Evolutionary conservation across 2,797 vertebrate genomes (phyloP).

Genomic region (Hypotaenidia okinawae): DNA sequence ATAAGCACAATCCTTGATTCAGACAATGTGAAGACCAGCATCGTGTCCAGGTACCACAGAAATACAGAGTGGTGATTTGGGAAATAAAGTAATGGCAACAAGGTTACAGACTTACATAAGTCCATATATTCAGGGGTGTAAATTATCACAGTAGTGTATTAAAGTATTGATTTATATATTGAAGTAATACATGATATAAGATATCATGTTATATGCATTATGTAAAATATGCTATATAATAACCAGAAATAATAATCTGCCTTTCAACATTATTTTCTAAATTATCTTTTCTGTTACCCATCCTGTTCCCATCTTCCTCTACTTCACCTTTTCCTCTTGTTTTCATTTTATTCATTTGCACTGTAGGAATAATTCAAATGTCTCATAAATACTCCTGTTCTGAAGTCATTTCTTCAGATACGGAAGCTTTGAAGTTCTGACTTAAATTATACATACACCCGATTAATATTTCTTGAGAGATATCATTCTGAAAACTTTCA

Average conservation of each 20-base stretch:
- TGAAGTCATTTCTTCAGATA: neutral
- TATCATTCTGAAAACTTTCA: neutral
- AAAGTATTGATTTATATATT: neutral
- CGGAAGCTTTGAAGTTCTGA: conserved; percentile 20
- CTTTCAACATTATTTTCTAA: neutral
- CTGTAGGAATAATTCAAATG: conserved; percentile 5
- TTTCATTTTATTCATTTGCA: neutral
- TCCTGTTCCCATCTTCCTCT: neutral
- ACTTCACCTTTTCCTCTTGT: neutral
- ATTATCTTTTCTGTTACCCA: neutral
- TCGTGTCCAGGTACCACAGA: neutral
- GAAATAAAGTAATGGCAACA: neutral
- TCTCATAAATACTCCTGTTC: neutral
- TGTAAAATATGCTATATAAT: neutral
- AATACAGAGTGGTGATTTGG: neutral
- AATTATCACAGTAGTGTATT: neutral
- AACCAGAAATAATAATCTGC: neutral
- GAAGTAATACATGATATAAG: neutral
- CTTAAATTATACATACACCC: conserved; percentile 1
- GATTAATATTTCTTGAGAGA: neutral
- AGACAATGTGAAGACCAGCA: neutral
- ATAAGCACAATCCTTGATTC: neutral
- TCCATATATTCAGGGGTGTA: neutral
- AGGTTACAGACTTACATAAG: neutral
- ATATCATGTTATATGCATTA: too few relatives aligned